Conservation (phyloP, 1,140 invertebrate species). For the Saccostrea cuccullata region DNA sequence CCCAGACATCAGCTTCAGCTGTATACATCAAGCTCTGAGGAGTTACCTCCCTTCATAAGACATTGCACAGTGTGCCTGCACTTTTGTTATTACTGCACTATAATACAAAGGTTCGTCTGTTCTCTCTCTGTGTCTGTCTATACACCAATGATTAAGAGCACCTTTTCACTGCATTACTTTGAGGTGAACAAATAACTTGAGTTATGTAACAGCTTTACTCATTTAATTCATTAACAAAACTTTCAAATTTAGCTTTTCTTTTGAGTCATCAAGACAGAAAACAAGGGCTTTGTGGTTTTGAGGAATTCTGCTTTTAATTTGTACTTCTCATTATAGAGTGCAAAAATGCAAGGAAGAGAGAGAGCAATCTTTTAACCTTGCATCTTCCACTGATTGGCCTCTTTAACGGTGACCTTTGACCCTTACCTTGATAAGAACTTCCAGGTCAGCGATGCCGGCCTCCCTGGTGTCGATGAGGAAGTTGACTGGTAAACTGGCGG, state of each 20-base stretch:
- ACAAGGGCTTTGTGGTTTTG: neutral
- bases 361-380: neutral
- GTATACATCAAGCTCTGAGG: neutral
- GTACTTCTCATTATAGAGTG: neutral
- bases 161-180: neutral
- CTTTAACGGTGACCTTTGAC: neutral
- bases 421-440: conserved; percentile 81
- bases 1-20: neutral
- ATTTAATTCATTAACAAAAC: neutral
- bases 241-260: neutral
- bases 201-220: neutral
- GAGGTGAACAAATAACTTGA: neutral
- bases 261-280: neutral
- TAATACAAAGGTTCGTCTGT: neutral
- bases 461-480: conserved; percentile 90
- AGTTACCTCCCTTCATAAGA: neutral
- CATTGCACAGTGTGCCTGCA: neutral
- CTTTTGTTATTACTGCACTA: neutral
- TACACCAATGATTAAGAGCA: neutral
- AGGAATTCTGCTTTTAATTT: neutral
- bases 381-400: neutral
- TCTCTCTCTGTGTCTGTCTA: neutral
- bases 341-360: neutral
- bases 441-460: conserved; percentile 88
- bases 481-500: conserved; percentile 89